Evolutionary conservation across 2,888 invertebrate species (phyloP).

Genomic region (Rhyacophila evoluta): DNA sequence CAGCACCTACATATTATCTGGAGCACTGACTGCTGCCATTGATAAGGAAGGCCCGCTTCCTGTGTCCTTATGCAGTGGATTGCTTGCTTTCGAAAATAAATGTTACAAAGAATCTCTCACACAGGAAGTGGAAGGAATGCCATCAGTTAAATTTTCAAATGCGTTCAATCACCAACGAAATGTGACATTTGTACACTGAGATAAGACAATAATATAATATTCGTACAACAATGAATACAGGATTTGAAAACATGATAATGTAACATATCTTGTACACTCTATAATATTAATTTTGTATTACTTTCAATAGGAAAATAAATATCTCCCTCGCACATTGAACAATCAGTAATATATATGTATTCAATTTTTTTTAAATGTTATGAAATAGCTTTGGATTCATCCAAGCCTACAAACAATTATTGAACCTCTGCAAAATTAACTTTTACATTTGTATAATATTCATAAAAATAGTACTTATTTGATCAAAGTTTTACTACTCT

Average conservation of each 20-base stretch:
- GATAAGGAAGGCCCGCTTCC: conserved; percentile 3
- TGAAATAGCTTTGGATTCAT: too few relatives aligned
- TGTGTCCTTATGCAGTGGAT: conserved; percentile 1
- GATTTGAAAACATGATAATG: neutral
- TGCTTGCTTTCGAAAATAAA: neutral
- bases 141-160: neutral
- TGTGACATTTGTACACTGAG: neutral
- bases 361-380: too few relatives aligned
- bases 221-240: neutral
- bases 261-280: too few relatives aligned
- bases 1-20: neutral
- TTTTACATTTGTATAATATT: too few relatives aligned
- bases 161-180: neutral
- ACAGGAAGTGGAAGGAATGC: conserved; percentile 10
- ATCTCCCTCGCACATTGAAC: too few relatives aligned
- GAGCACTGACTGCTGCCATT: neutral
- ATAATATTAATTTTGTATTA: too few relatives aligned
- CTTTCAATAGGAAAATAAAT: too few relatives aligned
- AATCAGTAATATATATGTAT: too few relatives aligned
- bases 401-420: too few relatives aligned
- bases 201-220: neutral
- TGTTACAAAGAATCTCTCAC: neutral
- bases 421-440: too few relatives aligned
- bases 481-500: too few relatives aligned
- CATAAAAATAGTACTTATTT: too few relatives aligned